phyloP scores from a whole-genome alignment of 1,140 invertebrate genomes.

The Whitmania pigra region DNA sequence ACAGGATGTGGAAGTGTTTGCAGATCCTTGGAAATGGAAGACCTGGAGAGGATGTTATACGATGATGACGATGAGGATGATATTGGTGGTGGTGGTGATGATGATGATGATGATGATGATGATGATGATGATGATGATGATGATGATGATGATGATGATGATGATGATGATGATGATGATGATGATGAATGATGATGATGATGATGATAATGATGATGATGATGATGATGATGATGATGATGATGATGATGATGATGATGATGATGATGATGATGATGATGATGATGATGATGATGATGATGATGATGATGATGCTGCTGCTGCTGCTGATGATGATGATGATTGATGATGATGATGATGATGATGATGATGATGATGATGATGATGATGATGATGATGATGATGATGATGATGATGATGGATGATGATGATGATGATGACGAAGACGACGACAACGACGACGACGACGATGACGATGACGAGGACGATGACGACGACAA shows the following conservation, averaged over 20 bases:
- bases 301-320: not conserved
- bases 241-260: not conserved
- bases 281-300: not conserved
- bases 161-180: too few relatives aligned
- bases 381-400: not conserved
- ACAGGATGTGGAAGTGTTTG: too few relatives aligned
- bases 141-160: constrained; percentile 3
- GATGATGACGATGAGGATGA: constrained; percentile 1
- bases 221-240: not conserved
- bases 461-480: not conserved
- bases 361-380: not conserved
- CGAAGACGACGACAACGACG: not conserved
- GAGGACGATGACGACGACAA: not conserved
- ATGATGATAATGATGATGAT: not conserved
- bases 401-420: not conserved
- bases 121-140: constrained; percentile 1
- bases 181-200: not conserved
- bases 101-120: not conserved
- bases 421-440: not conserved
- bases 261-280: not conserved
- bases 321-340: constrained; percentile 1
- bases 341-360: not conserved
- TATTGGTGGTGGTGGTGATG: too few relatives aligned
- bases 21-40: too few relatives aligned
- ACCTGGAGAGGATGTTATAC: too few relatives aligned